Base-by-base conservation (phyloP, 2,113 vertebrate species). In the Equus quagga region DNA sequence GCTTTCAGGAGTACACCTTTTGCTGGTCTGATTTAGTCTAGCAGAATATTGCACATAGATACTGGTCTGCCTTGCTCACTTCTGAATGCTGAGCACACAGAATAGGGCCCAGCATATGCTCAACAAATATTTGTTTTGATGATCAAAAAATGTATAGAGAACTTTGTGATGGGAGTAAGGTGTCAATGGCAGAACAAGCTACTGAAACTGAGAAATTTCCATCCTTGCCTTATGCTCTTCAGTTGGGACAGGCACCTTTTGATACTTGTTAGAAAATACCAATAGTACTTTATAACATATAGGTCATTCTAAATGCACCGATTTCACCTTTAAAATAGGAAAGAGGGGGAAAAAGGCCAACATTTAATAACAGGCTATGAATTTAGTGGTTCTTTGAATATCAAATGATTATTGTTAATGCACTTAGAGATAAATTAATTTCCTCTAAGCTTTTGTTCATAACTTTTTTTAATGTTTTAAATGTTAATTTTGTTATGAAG, bases 401-500 rank as follows among this genome's bases (percentile, higher is more conserved):
- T 0, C 51, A 93, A 82, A 54, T 96, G 97, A 98, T 98, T 98
- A 96, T 89, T 91, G 89, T 88, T 96, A 98, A 98, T 97, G 93
- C 91, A 98, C 97, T 98, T 97, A 98, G 94, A 97, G 89, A 88
- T 98, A 98, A 98, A 0, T 89, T 94, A 98, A 98, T 98, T 98
- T 98, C 96, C 96, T 95, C 36, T 97, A 81, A 98, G 97, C 91
- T 98, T 98, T 98, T 98, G 97, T 97, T 98, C 94, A 91, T 98
- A 98, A 99, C 97, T 99, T 98, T 98, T 98, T 98, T 98, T 98
- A 98, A 98, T 97, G 60, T 92, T 96, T 96, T 97, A 98, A 97
- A 97, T 76, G 96, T 97, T 99, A 98, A 98, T 98, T 98, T 97
- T 97, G 95, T 98, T 98, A 98, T 86, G 98, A 98, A 97, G 97